These are phyloP conservation scores for Hoplias malabaricus DNA, from an alignment of 2,113 vertebrate genomes.

Conservation along the genomic window DNA sequence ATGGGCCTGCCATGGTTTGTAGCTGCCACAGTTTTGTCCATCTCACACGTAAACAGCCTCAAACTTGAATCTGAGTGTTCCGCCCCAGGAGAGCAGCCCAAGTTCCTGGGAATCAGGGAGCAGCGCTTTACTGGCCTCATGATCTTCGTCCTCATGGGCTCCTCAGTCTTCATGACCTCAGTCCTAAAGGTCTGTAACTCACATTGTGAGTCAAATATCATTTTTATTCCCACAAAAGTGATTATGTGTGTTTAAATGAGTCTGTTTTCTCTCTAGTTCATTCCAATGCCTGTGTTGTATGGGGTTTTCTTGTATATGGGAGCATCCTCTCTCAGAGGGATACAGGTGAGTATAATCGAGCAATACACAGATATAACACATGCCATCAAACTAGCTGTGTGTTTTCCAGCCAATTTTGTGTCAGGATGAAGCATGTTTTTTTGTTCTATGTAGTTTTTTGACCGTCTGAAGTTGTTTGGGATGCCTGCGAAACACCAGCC, in stretches of 20 bases:
- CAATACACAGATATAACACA: not conserved
- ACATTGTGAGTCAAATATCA: not conserved
- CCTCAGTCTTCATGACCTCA: conserved; percentile 98
- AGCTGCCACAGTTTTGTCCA: conserved; percentile 97
- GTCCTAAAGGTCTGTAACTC: conserved; percentile 84
- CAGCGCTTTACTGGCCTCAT: conserved; percentile 97
- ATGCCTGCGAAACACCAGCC: conserved; percentile 99
- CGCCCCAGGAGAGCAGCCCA: conserved; percentile 95
- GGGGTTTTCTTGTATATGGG: conserved; percentile 99
- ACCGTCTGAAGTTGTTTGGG: conserved; percentile 90
- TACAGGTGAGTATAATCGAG: conserved; percentile 80
- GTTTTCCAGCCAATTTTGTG: not conserved
- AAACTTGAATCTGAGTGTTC: conserved; percentile 98
- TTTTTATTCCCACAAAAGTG: not conserved
- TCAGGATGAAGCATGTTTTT: not conserved
- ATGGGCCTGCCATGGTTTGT: conserved; percentile 99
- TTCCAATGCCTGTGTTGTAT: conserved; percentile 98
- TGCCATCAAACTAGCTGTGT: not conserved
- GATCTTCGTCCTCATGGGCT: conserved; percentile 99
- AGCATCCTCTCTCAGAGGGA: conserved; percentile 95
- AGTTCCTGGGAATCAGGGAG: conserved; percentile 96
- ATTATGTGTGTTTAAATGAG: conserved; percentile 15
- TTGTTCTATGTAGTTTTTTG: conserved; percentile 81
- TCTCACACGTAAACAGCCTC: conserved; percentile 96
- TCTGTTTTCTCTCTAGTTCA: conserved; percentile 78